Percentiles rank a stretch among this genome's conserved stretches.
Evolutionary conservation across 2,113 vertebrate species (phyloP).

Genomic region (Henicopernis longicauda): DNA sequence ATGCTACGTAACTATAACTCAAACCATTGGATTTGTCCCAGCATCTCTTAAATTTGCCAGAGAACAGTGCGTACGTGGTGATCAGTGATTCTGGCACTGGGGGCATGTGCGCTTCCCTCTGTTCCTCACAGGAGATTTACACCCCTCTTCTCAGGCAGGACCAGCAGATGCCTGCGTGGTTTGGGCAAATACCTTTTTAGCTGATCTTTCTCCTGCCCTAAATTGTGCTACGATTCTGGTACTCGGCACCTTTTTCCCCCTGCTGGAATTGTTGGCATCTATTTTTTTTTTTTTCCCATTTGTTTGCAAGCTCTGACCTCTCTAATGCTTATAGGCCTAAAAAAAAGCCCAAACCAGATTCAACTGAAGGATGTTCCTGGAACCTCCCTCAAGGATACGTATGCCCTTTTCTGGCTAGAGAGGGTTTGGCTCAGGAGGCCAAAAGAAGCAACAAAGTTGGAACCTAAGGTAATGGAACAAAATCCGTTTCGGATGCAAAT

Average conservation of each 20-base stretch:
- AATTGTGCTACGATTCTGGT: background rate
- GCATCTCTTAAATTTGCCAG: background rate
- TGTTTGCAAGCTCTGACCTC: background rate
- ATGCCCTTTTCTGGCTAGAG: slow-evolving; percentile 2
- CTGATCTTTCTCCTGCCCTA: background rate
- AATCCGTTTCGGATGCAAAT: background rate
- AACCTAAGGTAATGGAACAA: background rate
- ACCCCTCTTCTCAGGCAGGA: background rate
- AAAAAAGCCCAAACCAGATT: background rate
- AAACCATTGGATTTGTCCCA: background rate
- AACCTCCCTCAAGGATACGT: background rate
- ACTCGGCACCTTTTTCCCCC: background rate
- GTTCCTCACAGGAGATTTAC: background rate
- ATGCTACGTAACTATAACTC: background rate
- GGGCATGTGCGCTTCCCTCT: rapidly evolving
- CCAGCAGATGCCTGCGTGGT: background rate
- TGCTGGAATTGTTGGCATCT: background rate
- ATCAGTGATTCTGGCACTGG: background rate
- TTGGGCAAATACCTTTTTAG: background rate
- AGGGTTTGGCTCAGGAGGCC: background rate
- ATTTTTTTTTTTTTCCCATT: too few relatives aligned
- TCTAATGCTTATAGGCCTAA: background rate
- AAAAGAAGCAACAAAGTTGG: background rate
- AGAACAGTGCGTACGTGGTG: background rate
- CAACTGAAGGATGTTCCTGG: background rate